phyloP scores from a whole-genome alignment of 2,888 invertebrate species.

The Nomada ruficornis region DNA sequence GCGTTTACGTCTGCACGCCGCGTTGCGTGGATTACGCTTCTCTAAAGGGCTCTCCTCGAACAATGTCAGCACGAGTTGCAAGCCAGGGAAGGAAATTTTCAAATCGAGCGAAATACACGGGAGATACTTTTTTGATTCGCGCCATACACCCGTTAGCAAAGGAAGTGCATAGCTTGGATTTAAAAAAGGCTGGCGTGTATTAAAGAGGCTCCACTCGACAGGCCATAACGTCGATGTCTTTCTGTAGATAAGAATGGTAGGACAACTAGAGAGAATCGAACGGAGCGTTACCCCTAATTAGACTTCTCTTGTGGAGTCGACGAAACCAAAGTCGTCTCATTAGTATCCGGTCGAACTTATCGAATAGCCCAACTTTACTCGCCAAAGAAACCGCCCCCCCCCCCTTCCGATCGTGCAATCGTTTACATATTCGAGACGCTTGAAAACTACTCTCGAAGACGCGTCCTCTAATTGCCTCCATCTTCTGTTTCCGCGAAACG shows the following conservation, averaged over 20 bases:
- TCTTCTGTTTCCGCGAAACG: conserved; percentile 57
- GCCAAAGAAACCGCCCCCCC: conserved; percentile 4
- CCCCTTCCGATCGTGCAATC: background rate
- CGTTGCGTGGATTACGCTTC: conserved; percentile 60
- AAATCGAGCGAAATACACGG: background rate
- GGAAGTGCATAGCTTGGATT: too few species aligned
- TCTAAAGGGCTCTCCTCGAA: conserved; percentile 56
- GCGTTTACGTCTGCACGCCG: conserved; percentile 66
- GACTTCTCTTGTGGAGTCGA: background rate
- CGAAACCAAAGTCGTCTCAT: background rate
- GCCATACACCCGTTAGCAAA: too few species aligned
- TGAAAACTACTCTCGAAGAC: conserved; percentile 47
- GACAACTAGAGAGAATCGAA: too few species aligned
- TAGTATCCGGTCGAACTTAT: conserved; percentile 12
- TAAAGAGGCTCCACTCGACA: too few species aligned
- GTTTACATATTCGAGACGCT: conserved; percentile 35
- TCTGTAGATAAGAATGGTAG: too few species aligned
- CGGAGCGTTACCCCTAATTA: conserved; percentile 9
- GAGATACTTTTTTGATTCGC: too few species aligned
- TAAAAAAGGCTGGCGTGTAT: too few species aligned
- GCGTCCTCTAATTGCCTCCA: conserved; percentile 59
- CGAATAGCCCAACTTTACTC: background rate
- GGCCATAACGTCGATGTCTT: too few species aligned
- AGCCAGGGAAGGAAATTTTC: conserved; percentile 21
- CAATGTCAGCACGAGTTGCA: conserved; percentile 57